phyloP scores from a whole-genome alignment of 1,140 invertebrate species.

The Diabrotica virgifera region DNA sequence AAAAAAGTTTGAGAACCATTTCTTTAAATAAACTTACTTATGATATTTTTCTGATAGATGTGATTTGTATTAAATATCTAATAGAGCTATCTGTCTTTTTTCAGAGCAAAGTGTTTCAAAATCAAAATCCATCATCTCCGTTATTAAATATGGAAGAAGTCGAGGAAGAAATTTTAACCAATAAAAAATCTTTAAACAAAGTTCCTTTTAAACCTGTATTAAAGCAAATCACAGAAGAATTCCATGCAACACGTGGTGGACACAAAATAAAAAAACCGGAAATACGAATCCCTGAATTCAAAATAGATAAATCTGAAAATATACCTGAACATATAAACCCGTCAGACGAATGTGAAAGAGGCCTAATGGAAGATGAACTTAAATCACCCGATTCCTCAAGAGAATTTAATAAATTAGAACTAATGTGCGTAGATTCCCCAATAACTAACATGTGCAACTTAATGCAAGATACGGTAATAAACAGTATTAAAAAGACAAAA shows the following conservation, averaged over 20 bases:
- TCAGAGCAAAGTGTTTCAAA: background rate
- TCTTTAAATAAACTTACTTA: no score
- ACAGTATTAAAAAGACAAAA: slow-evolving; percentile 8
- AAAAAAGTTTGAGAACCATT: no score
- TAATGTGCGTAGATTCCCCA: slow-evolving; percentile 10
- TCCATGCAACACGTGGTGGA: no score
- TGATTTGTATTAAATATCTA: slow-evolving; percentile 7
- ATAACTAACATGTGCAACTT: slow-evolving; percentile 9
- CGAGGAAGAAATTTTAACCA: slow-evolving; percentile 8
- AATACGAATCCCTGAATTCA: slow-evolving; percentile 3
- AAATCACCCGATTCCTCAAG: slow-evolving; percentile 13
- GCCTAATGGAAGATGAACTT: background rate
- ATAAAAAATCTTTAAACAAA: background rate
- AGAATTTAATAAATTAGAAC: slow-evolving; percentile 11
- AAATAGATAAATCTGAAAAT: slow-evolving; percentile 9
- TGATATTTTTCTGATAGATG: no score
- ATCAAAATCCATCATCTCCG: background rate
- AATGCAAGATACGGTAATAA: background rate
- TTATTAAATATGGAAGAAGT: slow-evolving; percentile 14
- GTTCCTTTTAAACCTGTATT: background rate
- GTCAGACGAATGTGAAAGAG: background rate
- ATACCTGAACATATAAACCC: background rate
- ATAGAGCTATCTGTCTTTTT: background rate
- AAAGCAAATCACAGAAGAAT: slow-evolving; percentile 5
- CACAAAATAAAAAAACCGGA: background rate